Conservation (phyloP, 2,888 invertebrate species). For the Leptinotarsa haldemani region DNA sequence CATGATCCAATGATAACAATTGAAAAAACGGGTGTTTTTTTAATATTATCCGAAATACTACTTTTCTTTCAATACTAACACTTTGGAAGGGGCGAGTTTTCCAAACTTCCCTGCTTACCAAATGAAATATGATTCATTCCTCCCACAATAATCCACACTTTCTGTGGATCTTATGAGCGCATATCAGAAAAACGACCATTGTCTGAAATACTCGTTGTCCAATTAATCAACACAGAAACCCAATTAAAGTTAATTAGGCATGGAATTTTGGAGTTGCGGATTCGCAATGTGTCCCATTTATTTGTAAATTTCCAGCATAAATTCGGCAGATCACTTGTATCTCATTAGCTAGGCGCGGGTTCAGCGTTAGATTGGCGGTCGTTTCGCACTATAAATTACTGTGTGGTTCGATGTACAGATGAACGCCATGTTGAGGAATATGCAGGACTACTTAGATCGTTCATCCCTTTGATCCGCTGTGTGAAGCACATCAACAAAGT, state of each 20-base stretch:
- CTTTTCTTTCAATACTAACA: no score
- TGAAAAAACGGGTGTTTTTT: no score
- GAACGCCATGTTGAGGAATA: conserved; percentile 37
- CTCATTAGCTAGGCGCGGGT: conserved; percentile 55
- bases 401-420: conserved; percentile 32
- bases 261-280: conserved; percentile 24
- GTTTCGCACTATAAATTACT: conserved; percentile 34
- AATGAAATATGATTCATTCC: no score
- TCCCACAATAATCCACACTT: background rate
- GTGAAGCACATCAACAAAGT: no score
- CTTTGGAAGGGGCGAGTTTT: no score
- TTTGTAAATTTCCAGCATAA: conserved; percentile 53
- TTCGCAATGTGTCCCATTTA: conserved; percentile 45
- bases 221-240: conserved; percentile 10
- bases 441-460: conserved; percentile 7
- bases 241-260: conserved; percentile 23
- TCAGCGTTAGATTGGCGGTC: conserved; percentile 40
- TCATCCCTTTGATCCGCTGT: background rate
- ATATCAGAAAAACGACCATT: background rate
- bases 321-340: conserved; percentile 54
- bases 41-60: no score
- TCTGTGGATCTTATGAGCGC: background rate
- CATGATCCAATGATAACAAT: no score
- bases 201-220: background rate
- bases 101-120: no score